Conservation (phyloP, 2,888 invertebrate genomes). For the Phasia obesa region DNA sequence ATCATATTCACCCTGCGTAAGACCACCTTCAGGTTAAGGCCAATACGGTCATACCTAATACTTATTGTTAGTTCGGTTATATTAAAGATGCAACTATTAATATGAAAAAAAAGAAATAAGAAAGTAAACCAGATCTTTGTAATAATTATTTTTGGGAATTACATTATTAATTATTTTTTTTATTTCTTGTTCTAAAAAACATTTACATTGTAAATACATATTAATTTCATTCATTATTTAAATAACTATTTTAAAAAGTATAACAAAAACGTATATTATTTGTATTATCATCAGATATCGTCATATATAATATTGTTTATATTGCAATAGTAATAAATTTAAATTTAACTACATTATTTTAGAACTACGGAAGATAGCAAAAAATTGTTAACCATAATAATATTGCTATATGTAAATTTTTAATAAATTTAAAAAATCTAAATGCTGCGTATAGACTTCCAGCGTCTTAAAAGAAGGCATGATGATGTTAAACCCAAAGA, state of each 20-base stretch:
- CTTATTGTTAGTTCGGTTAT: too few species aligned
- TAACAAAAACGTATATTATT: conserved; percentile 47
- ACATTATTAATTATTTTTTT: too few species aligned
- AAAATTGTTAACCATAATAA: conserved; percentile 51
- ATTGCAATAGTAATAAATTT: conserved; percentile 59
- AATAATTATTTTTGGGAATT: too few species aligned
- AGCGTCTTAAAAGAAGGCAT: conserved; percentile 87
- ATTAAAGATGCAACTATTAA: too few species aligned
- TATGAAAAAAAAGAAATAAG: neutral
- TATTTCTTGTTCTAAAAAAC: conserved; percentile 6
- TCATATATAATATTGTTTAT: conserved; percentile 20
- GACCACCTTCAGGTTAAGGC: too few species aligned
- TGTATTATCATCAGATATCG: conserved; percentile 16
- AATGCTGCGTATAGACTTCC: conserved; percentile 82
- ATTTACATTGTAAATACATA: conserved; percentile 57
- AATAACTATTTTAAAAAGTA: conserved; percentile 44
- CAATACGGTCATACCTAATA: too few species aligned
- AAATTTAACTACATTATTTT: conserved; percentile 62
- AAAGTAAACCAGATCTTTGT: too few species aligned
- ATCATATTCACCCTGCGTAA: too few species aligned
- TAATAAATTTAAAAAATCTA: conserved; percentile 70
- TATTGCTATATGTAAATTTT: conserved; percentile 49
- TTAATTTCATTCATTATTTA: conserved; percentile 2
- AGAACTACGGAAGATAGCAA: conserved; percentile 62
- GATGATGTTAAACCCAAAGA: conserved; percentile 91